Percentiles rank a stretch among this genome's conserved stretches.
These are phyloP conservation scores for Sinotaia quadrata DNA, from an alignment of 2,888 invertebrate genomes.

Conservation along the genomic window DNA sequence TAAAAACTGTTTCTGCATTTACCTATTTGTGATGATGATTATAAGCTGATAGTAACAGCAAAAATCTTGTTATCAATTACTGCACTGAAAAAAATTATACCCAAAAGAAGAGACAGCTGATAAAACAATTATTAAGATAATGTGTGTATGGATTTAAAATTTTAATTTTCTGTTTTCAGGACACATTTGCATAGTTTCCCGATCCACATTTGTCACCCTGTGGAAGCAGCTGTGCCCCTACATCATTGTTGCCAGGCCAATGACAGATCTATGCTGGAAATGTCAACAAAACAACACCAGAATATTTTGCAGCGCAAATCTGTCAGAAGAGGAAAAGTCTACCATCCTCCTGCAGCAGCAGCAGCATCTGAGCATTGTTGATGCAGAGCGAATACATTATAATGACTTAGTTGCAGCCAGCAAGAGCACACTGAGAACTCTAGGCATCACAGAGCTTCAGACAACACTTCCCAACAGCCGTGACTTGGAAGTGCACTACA, in stretches of 20 bases:
- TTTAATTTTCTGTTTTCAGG: background rate
- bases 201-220: conserved; percentile 8
- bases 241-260: conserved; percentile 28
- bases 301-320: conserved; percentile 15
- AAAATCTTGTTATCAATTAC: no score
- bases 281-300: conserved; percentile 32
- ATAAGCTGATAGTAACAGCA: no score
- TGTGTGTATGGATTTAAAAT: no score
- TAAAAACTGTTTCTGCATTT: no score
- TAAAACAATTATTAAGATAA: no score
- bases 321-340: conserved; percentile 8
- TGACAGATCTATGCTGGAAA: conserved; percentile 38
- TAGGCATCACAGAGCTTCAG: background rate
- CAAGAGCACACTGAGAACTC: background rate
- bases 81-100: no score
- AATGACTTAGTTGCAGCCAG: background rate
- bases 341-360: background rate
- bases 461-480: background rate
- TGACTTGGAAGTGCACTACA: conserved; percentile 30
- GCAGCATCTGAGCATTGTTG: conserved; percentile 7
- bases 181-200: background rate
- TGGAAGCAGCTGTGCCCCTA: conserved; percentile 18
- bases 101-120: no score
- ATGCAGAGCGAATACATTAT: conserved; percentile 8
- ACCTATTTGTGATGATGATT: no score